These are phyloP conservation scores for Harpalus rubripes DNA, from an alignment of 2,888 invertebrate genomes.

Conservation along the genomic window DNA sequence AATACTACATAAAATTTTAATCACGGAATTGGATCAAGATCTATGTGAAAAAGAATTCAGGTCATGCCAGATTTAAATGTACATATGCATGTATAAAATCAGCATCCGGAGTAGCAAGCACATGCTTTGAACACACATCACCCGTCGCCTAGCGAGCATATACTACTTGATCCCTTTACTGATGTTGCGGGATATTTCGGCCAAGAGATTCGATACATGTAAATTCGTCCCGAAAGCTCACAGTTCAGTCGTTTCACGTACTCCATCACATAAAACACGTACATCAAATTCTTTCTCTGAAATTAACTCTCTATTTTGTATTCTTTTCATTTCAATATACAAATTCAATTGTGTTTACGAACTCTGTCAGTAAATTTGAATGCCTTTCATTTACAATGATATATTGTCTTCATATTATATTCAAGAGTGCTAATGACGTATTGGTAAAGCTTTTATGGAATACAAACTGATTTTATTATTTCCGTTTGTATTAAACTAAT, in stretches of 20 bases:
- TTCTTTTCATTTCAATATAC: not conserved
- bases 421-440: no score
- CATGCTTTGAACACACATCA: slow-evolving; percentile 42
- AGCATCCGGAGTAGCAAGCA: not conserved
- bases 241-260: not conserved
- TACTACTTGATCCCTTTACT: slow-evolving; percentile 37
- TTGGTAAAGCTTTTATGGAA: no score
- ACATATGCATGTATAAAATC: slow-evolving; percentile 40
- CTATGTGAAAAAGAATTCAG: slow-evolving; percentile 36
- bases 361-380: no score
- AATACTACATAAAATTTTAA: slow-evolving; percentile 39
- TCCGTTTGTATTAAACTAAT: no score
- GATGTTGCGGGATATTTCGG: slow-evolving; percentile 13
- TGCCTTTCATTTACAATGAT: no score
- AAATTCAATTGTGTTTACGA: not conserved
- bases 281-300: not conserved
- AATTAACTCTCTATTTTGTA: not conserved
- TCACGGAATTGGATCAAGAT: slow-evolving; percentile 42
- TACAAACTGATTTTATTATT: no score
- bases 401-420: no score
- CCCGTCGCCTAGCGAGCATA: slow-evolving; percentile 6
- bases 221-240: not conserved
- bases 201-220: slow-evolving; percentile 9
- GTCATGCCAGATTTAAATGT: slow-evolving; percentile 27
- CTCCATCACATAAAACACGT: not conserved